A percentile compares a stretch with the other conserved stretches of the same genome.
These are phyloP conservation scores for Cataglyphis albicans DNA, from an alignment of 2,888 invertebrate species.

Conservation along the genomic window DNA sequence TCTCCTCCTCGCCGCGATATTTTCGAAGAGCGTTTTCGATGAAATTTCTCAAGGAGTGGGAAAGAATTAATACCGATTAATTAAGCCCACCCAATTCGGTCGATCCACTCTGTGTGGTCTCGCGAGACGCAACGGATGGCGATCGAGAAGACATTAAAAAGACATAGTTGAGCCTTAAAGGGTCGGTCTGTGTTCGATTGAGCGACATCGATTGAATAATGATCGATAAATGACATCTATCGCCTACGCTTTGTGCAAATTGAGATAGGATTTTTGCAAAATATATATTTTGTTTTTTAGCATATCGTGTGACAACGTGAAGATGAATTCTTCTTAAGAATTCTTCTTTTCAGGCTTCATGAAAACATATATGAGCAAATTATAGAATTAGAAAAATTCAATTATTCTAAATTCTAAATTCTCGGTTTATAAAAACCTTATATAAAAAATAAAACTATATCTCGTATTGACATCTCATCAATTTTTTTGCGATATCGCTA, in stretches of 20 bases:
- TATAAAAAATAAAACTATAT: background rate
- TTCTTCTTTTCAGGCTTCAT: background rate
- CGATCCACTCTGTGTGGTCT: conserved; percentile 72
- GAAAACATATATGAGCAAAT: background rate
- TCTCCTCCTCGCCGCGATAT: conserved; percentile 41
- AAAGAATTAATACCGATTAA: conserved; percentile 76
- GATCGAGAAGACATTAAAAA: conserved; percentile 26
- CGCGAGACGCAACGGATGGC: conserved; percentile 17
- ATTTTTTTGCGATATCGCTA: conserved; percentile 1
- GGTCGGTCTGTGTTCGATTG: conserved; percentile 20
- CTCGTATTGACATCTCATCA: background rate
- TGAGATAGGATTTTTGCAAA: background rate
- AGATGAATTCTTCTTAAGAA: background rate
- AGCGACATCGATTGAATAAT: conserved; percentile 55
- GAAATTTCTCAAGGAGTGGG: conserved; percentile 55
- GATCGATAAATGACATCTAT: conserved; percentile 54
- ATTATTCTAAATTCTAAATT: background rate
- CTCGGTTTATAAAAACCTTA: background rate
- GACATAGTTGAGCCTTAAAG: conserved; percentile 32
- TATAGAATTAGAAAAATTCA: background rate
- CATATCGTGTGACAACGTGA: background rate
- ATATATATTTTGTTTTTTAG: background rate
- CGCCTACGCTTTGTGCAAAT: conserved; percentile 58
- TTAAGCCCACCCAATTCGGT: conserved; percentile 71
- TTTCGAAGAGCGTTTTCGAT: conserved; percentile 51